phyloP scores from a whole-genome alignment of 2,113 vertebrate genomes.

The Phocoena phocoena region DNA sequence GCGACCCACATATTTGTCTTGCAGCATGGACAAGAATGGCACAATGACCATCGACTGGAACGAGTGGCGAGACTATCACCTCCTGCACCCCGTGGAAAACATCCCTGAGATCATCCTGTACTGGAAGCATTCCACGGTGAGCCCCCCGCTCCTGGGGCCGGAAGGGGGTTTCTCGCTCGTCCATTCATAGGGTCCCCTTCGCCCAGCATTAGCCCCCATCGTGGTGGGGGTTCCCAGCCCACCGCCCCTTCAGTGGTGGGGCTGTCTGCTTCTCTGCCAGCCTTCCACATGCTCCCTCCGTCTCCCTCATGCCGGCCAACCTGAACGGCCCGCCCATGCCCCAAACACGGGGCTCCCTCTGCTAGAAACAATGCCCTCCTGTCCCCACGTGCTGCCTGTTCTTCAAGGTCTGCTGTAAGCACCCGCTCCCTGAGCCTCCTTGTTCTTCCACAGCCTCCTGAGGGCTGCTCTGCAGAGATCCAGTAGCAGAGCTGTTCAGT shows the following conservation, averaged over 20 bases:
- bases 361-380: not conserved
- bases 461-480: not conserved
- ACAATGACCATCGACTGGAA: slow-evolving; percentile 99
- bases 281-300: not conserved
- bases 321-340: fast-evolving
- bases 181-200: fast-evolving
- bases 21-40: slow-evolving; percentile 97
- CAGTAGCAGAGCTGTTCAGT: not conserved
- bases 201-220: not conserved
- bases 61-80: slow-evolving; percentile 96
- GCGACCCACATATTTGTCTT: not conserved
- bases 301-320: not conserved
- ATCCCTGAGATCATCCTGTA: slow-evolving; percentile 98
- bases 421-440: not conserved
- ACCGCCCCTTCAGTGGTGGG: not conserved
- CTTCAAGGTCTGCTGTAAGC: not conserved
- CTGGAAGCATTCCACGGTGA: slow-evolving; percentile 98
- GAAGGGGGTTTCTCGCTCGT: fast-evolving
- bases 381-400: not conserved
- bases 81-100: slow-evolving; percentile 94
- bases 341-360: not conserved
- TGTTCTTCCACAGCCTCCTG: not conserved
- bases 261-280: not conserved
- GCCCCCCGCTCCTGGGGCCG: fast-evolving
- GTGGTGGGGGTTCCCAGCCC: fast-evolving